These are phyloP conservation scores for Anastatus disparis DNA, from an alignment of 1,140 invertebrate genomes.

Conservation along the genomic window DNA sequence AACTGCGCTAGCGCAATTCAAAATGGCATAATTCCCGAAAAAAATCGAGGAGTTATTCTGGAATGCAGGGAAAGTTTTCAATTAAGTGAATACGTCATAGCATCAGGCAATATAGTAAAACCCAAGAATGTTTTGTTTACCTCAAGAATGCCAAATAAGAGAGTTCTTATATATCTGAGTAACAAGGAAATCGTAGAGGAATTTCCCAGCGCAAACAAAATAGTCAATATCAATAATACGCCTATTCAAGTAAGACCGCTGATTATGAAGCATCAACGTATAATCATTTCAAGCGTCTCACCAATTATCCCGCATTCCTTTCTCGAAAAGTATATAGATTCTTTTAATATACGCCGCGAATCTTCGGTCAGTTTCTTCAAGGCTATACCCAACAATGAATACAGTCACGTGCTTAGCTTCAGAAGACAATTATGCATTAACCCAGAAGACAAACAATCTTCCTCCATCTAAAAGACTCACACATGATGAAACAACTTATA, in stretches of 20 bases:
- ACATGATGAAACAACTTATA: slow-evolving; percentile 25
- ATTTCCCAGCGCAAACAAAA: too few species aligned
- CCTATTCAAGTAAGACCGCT: too few species aligned
- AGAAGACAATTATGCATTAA: too few species aligned
- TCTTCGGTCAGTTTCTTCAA: neutral
- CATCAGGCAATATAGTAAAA: neutral
- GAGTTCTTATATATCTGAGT: too few species aligned
- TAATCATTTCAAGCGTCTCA: slow-evolving; percentile 7
- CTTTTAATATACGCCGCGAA: neutral
- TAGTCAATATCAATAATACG: too few species aligned
- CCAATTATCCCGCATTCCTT: slow-evolving; percentile 9
- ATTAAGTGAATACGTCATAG: neutral
- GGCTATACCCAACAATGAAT: neutral
- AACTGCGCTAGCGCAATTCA: too few species aligned
- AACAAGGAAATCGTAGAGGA: too few species aligned
- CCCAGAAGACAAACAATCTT: slow-evolving; percentile 20
- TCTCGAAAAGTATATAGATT: neutral
- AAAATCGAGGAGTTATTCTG: neutral
- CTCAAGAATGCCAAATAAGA: too few species aligned
- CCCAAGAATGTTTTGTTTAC: too few species aligned
- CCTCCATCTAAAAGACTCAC: neutral
- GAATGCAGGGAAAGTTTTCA: neutral
- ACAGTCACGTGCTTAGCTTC: slow-evolving; percentile 6
- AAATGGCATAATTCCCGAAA: too few species aligned
- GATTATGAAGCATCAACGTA: neutral